phyloP scores from a whole-genome alignment of 2,888 invertebrate genomes.

The Diabrotica balteata region DNA sequence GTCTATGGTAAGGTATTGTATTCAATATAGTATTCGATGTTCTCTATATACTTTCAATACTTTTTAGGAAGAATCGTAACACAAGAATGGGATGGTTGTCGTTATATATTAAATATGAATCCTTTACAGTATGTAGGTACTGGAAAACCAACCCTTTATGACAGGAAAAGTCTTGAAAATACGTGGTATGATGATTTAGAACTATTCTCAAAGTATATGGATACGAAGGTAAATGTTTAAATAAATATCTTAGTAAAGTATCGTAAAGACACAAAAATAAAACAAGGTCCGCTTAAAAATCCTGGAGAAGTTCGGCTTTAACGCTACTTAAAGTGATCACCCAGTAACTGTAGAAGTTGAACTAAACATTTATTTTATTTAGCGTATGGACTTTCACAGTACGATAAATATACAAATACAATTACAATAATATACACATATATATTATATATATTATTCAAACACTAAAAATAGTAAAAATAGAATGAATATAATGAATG shows the following conservation, averaged over 20 bases:
- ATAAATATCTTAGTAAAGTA: slow-evolving; percentile 2
- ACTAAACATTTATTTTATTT: too few species aligned
- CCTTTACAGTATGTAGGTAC: slow-evolving; percentile 58
- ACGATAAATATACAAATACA: too few species aligned
- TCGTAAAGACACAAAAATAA: too few species aligned
- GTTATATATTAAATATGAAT: slow-evolving; percentile 67
- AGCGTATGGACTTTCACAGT: too few species aligned
- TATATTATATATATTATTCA: too few species aligned
- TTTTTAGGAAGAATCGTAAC: slow-evolving; percentile 64
- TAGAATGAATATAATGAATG: too few species aligned
- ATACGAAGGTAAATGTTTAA: slow-evolving; percentile 64
- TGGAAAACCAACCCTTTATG: slow-evolving; percentile 47
- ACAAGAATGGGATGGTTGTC: slow-evolving; percentile 68
- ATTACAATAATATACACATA: too few species aligned
- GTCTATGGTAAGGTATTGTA: slow-evolving; percentile 60
- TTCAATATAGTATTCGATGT: background rate
- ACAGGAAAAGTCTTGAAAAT: slow-evolving; percentile 60
- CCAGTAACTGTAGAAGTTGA: too few species aligned
- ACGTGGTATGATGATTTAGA: slow-evolving; percentile 68
- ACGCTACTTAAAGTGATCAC: too few species aligned
- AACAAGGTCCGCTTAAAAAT: too few species aligned
- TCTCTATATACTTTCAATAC: background rate
- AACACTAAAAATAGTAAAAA: too few species aligned
- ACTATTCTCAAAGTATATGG: slow-evolving; percentile 68
- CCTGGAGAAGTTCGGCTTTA: too few species aligned